Percentiles rank a stretch among this genome's conserved stretches.
phyloP scores from a whole-genome alignment of 2,113 vertebrate species.

The Thamnaconus septentrionalis region DNA sequence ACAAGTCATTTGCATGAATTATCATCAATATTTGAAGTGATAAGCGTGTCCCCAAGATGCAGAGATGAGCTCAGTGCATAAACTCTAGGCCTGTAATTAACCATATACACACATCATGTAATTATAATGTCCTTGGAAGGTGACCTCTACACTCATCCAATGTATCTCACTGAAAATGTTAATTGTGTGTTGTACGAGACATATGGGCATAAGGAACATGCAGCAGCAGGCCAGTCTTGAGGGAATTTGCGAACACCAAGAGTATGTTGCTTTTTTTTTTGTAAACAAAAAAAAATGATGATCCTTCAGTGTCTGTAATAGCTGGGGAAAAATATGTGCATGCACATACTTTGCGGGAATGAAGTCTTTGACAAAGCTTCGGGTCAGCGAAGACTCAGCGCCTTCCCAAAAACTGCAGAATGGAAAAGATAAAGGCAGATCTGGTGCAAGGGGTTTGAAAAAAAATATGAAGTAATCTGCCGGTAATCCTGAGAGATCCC shows the following conservation, averaged over 20 bases:
- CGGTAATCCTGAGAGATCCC: constrained; percentile 73
- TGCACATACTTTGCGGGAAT: constrained; percentile 1
- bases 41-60: too few relatives aligned
- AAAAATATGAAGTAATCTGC: constrained; percentile 75
- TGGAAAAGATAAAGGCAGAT: constrained; percentile 63
- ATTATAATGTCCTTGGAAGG: too few relatives aligned
- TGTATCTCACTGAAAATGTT: too few relatives aligned
- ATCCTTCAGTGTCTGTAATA: not conserved
- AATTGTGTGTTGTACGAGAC: too few relatives aligned
- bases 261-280: constrained; percentile 8
- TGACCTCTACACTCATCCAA: too few relatives aligned
- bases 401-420: constrained; percentile 52
- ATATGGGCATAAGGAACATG: constrained; percentile 2
- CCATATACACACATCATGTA: too few relatives aligned
- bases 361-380: constrained; percentile 1
- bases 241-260: constrained; percentile 1
- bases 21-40: too few relatives aligned
- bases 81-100: too few relatives aligned
- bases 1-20: too few relatives aligned
- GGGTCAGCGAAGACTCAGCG: constrained; percentile 18
- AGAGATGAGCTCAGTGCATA: too few relatives aligned
- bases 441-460: constrained; percentile 35
- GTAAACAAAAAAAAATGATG: constrained; percentile 6
- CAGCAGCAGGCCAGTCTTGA: not conserved
- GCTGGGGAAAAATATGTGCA: not conserved